Conservation (phyloP, 2,113 vertebrate genomes). For the Desmodus rotundus region DNA sequence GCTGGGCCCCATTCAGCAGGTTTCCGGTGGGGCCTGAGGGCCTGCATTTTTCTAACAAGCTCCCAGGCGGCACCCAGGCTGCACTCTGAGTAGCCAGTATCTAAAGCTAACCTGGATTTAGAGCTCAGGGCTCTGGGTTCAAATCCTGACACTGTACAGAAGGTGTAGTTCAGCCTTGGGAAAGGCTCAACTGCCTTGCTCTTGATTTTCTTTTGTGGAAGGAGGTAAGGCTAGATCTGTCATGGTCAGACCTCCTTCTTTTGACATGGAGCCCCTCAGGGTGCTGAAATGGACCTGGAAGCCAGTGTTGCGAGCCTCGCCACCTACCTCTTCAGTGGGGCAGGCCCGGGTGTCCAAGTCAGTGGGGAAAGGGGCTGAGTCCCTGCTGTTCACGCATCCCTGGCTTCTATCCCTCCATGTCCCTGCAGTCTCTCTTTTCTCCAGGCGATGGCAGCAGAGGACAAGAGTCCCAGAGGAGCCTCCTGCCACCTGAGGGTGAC, state of each 20-base stretch:
- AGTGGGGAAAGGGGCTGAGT: not conserved
- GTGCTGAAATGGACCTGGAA: not conserved
- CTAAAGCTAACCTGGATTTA: not conserved
- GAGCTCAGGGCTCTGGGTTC: not conserved
- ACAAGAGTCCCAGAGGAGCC: not conserved
- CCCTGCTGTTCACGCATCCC: accelerated
- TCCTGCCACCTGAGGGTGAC: not conserved
- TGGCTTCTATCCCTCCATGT: not conserved
- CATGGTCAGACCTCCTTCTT: not conserved
- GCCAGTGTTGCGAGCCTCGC: not conserved
- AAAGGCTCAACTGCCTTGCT: not conserved
- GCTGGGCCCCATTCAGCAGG: not conserved
- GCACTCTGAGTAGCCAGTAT: not conserved
- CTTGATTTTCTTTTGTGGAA: not conserved
- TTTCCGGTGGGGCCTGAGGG: not conserved
- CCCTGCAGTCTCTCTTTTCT: not conserved
- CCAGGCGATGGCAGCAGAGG: constrained; percentile 63
- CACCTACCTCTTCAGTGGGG: not conserved
- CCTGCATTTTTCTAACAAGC: not conserved
- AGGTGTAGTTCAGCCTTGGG: not conserved
- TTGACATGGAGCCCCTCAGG: not conserved
- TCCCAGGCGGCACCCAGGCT: not conserved
- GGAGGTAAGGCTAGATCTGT: not conserved
- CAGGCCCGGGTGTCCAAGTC: accelerated
- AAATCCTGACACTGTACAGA: not conserved